A percentile compares a stretch with the other conserved stretches of the same genome.
Evolutionary conservation across 2,797 vertebrate species (phyloP).

Genomic region (Lithobates sylvaticus): DNA sequence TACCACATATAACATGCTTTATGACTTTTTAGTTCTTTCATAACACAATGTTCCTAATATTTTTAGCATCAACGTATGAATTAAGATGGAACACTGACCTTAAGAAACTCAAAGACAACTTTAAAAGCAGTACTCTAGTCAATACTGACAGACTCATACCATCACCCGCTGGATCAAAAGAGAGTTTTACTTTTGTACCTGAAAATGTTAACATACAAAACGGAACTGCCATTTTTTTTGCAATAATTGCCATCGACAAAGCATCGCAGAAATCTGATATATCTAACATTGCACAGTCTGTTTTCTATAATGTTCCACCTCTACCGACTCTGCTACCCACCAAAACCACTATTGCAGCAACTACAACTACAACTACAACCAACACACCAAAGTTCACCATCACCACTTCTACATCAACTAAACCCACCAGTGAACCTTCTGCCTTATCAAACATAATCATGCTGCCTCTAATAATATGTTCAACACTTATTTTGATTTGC

Average conservation of each 20-base stretch:
- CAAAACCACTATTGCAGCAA: background rate
- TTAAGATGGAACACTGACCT: slow-evolving; percentile 71
- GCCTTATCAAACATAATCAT: background rate
- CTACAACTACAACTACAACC: no score
- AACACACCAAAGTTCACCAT: background rate
- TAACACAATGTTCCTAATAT: slow-evolving; percentile 23
- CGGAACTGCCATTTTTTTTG: slow-evolving; percentile 69
- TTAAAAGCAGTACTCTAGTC: slow-evolving; percentile 65
- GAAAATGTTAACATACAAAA: slow-evolving; percentile 59
- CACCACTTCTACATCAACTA: background rate
- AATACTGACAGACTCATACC: slow-evolving; percentile 67
- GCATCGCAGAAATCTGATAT: slow-evolving; percentile 64
- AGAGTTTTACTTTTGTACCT: slow-evolving; percentile 69
- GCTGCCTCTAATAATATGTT: slow-evolving; percentile 23
- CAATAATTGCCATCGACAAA: slow-evolving; percentile 67
- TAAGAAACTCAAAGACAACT: slow-evolving; percentile 67
- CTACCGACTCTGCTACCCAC: background rate
- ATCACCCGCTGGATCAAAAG: slow-evolving; percentile 66
- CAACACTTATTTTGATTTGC: background rate
- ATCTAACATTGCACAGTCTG: slow-evolving; percentile 72
- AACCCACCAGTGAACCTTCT: background rate
- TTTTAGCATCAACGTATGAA: slow-evolving; percentile 73
- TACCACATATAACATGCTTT: background rate
- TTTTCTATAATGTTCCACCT: slow-evolving; percentile 56
- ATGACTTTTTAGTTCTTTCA: background rate